A percentile compares a stretch with the other conserved stretches of the same genome.
These are phyloP conservation scores for Maccullochella peelii DNA, from an alignment of 2,113 vertebrate genomes.

Conservation along the genomic window DNA sequence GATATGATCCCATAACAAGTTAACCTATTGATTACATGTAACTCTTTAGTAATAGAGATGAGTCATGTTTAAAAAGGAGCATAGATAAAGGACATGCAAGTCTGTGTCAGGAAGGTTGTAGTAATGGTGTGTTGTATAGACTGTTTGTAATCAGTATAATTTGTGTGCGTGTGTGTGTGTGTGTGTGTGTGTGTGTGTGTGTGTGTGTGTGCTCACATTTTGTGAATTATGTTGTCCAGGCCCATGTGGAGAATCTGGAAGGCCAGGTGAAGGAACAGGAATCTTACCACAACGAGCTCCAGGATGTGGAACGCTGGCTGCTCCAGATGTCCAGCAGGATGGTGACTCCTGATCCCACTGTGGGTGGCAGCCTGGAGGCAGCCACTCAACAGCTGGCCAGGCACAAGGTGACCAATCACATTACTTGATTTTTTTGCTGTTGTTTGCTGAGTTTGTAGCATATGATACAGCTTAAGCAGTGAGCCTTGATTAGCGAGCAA, in stretches of 20 bases:
- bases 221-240: constrained; percentile 75
- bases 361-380: constrained; percentile 88
- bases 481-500: background rate
- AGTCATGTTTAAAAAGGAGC: background rate
- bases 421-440: constrained; percentile 1
- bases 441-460: background rate
- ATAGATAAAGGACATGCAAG: background rate
- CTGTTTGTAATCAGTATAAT: background rate
- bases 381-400: constrained; percentile 95
- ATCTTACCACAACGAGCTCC: constrained; percentile 91
- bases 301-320: constrained; percentile 96
- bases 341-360: constrained; percentile 90
- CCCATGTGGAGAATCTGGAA: constrained; percentile 86
- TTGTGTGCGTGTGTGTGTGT: background rate
- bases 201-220: constrained; percentile 1
- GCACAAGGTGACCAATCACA: constrained; percentile 90
- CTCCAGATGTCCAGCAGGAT: constrained; percentile 96
- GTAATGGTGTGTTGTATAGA: background rate
- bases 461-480: background rate
- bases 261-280: constrained; percentile 93
- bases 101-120: background rate
- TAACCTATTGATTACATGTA: background rate
- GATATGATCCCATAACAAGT: background rate
- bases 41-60: background rate
- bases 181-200: too few relatives aligned